Base-by-base conservation (phyloP, 37 sponge, comb jelly and placozoan genomes). In the Dysidea cf. avara region DNA sequence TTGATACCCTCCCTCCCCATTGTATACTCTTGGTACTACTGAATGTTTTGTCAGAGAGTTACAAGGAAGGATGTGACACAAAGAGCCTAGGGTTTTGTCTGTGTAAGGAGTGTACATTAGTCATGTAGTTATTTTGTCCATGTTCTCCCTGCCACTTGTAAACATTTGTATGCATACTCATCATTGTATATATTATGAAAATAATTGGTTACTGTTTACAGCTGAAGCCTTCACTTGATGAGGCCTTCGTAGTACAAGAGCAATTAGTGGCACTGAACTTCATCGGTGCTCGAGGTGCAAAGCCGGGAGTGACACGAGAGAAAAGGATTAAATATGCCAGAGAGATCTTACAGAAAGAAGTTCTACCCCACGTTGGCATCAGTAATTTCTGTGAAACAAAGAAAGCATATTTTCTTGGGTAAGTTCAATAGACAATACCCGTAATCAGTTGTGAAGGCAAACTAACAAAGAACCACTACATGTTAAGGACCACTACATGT, bases 221-320 rank as follows among this genome's bases (percentile, higher is more conserved):
- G 95, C 65, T 99, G 70, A 99, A 99, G 72, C 96, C 99, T 0
- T 99, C 99, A 0, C 84, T 99, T 49, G 99, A 99, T 64, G 99
- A 99, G 70, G 99, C 99, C n/a, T 99, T 99, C 76, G 99, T 99
- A 9, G 88, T 99, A 21, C 99, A 99, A 66, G 99, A 99, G 73
- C 96, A 99, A 75, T 87, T 83, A 31, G 96, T 99, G 33, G 99
- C 99, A 16, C 82, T 95, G 30, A 99, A 95, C 83, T 99, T 95
- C 78, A 99, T 99, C 53, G 99, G 99, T 29, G 82, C 86, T 31
- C 68, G 99, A 13, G 99, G 99, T 13, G 96, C 99, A 7, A 92
- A 84, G 77, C 91, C 99, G 0, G 99, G 99, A 7, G 99, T 99
- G 48, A 83, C 99, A 22, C 72, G 83, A 50, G 96, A 99, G 56